Base-by-base conservation (phyloP, 2,888 invertebrate species). In the Lycia hirtaria region DNA sequence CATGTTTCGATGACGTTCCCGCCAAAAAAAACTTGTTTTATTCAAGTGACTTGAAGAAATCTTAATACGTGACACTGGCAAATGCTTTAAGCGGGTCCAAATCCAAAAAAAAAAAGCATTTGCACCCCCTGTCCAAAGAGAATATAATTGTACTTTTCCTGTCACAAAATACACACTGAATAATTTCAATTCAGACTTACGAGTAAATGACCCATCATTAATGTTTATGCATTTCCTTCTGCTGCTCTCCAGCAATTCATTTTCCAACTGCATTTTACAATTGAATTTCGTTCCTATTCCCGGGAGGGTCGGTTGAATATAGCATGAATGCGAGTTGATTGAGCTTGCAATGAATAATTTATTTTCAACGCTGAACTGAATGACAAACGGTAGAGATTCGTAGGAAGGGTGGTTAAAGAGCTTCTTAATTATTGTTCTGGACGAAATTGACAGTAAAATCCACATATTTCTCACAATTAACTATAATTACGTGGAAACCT, bases 291-390 rank as follows among this genome's bases (percentile, higher is more conserved):
- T 49, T 14, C 32, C 7, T 56, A 54, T 12, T 15, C 10, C 33
- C 4, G 30, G 19, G 22, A 9, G 7, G 10, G 5, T 54, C 17
- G 30, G 51, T 52, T 40, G 41, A 37, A 32, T 50, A 51, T 57
- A 24, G 22, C 14, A n/a, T 45, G 24, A 43, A 7, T 30, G 33
- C 26, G 45, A 40, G 26, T 24, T 41, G 49, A 50, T 54, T 51
- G 45, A 50, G 40, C 47, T 41, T 53, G 50, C 54, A 44, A 51
- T 57, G 54, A 61, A 57, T 61, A 50, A 56, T 61, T 56, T 50
- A 48, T 14, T 10, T 26, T 38, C 43, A 51, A 51, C 30, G 5
- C 37, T 19, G 43, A 10, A 26, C 50, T 41, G 48, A 55, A 57
- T 54, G 38, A 50, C 41, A 33, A 26, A 44, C 43, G 48, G 22